Evolutionary conservation across 2,797 vertebrate genomes (phyloP).

Genomic region (Liparis tanakae): DNA sequence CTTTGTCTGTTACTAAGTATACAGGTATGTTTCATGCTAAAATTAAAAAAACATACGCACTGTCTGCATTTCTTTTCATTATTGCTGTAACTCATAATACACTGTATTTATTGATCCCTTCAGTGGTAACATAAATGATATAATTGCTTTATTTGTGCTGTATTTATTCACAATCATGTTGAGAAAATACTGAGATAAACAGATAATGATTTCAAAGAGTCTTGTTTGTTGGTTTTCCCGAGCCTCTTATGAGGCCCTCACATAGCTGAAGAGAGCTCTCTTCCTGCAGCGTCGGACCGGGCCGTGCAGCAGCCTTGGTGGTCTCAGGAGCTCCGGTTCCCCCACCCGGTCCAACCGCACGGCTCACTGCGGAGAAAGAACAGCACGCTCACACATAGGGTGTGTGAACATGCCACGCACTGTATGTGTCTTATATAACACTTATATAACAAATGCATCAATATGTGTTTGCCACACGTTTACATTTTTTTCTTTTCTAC

Average conservation of each 20-base stretch:
- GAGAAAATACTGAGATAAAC: conserved; percentile 37
- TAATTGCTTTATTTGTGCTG: background rate
- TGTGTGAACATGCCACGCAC: background rate
- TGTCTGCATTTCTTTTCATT: conserved; percentile 2
- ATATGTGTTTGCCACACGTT: background rate
- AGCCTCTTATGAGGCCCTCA: background rate
- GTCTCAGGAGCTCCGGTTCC: conserved; percentile 41
- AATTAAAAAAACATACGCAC: conserved; percentile 1
- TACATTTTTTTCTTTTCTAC: background rate
- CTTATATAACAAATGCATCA: background rate
- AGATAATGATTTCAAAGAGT: background rate
- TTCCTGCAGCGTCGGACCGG: conserved; percentile 40
- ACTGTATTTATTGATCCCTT: conserved; percentile 51
- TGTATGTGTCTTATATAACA: too few species aligned
- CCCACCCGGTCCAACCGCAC: conserved; percentile 39
- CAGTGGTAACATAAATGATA: background rate
- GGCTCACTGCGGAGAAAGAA: background rate
- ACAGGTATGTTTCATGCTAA: background rate
- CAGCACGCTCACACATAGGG: background rate
- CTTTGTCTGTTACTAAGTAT: background rate
- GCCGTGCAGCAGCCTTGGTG: background rate
- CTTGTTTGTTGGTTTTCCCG: background rate
- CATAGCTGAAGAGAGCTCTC: background rate
- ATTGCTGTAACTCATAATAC: conserved; percentile 15
- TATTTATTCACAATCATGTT: conserved; percentile 29